phyloP scores from a whole-genome alignment of 53 echinoderm and acorn worm species.

The Astropecten irregularis region DNA sequence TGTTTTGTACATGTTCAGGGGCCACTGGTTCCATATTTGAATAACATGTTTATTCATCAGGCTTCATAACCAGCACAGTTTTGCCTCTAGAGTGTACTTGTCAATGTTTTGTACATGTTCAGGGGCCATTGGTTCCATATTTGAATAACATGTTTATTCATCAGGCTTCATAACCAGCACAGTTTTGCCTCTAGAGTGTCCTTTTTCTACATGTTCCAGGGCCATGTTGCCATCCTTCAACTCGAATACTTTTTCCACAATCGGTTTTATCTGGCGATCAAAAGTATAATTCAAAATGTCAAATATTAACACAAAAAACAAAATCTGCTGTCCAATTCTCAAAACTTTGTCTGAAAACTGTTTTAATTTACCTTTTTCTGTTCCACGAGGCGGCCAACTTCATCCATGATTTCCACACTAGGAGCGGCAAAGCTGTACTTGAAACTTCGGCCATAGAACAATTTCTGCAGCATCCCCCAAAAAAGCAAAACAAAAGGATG shows the following conservation, averaged over 20 bases:
- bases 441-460: slow-evolving; percentile 42
- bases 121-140: slow-evolving; percentile 1
- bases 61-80: slow-evolving; percentile 54
- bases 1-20: slow-evolving; percentile 1
- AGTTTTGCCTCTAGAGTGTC: slow-evolving; percentile 69
- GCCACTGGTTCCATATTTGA: background rate
- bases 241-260: slow-evolving; percentile 49
- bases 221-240: slow-evolving; percentile 55
- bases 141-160: background rate
- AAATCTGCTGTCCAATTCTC: background rate
- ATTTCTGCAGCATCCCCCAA: slow-evolving; percentile 63
- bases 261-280: slow-evolving; percentile 38
- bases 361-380: slow-evolving; percentile 56
- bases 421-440: slow-evolving; percentile 51
- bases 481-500: too few relatives aligned
- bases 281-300: background rate
- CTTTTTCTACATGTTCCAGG: slow-evolving; percentile 42
- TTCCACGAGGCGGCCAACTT: slow-evolving; percentile 41
- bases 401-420: slow-evolving; percentile 51
- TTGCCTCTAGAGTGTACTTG: slow-evolving; percentile 71
- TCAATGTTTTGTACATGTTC: slow-evolving; percentile 37
- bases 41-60: background rate
- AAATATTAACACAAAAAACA: background rate
- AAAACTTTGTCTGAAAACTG: background rate
- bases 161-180: slow-evolving; percentile 51